Base-by-base conservation (phyloP, 2,113 vertebrate genomes). In the Carlito syrichta region DNA sequence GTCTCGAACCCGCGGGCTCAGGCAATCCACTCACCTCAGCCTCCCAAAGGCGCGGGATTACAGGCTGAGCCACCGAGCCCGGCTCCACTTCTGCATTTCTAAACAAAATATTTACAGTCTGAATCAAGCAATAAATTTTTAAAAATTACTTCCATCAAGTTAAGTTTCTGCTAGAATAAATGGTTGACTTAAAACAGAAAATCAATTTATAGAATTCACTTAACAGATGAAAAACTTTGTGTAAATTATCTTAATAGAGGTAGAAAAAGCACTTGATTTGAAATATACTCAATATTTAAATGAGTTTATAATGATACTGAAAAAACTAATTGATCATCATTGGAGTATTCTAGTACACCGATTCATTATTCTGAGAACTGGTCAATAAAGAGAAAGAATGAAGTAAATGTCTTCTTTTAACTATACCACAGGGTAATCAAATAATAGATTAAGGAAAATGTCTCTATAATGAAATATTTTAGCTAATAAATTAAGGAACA, bases 211-310 rank as follows among this genome's bases (percentile, higher is more conserved):
- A 3, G 82, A 81, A n/a, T 69, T 93, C 23, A 58, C 6, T 89
- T 95, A 81, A 73, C 81, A 62, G 16, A 58, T 86, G 23, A 56
- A 43, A 84, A 77, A 13, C 50, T 63, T 35, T 13, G 35, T 88
- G 40, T 87, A 62, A n/a, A 87, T 52, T 17, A 79, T 56, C 25
- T 66, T 92, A 86, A 25, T 71, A 82, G 74, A 69, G 35, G 2
- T 8, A 85, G 16, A 68, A 85, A 86, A 69, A 81, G 38, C 22
- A 96, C 79, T 95, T 90, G 8, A 63, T 85, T 95, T 83, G 58
- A 91, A 85, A 93, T 8, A 38, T 88, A n/a, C 27, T n/a, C 56
- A 62, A 2, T 96, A 86, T 82, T 94, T 95, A 81, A 87, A 73
- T 66, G 40, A 73, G 20, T 86, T 76, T 8, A 40, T 74, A 81